These are phyloP conservation scores for Spatula clypeata DNA, from an alignment of 2,797 vertebrate species.

Conservation along the genomic window DNA sequence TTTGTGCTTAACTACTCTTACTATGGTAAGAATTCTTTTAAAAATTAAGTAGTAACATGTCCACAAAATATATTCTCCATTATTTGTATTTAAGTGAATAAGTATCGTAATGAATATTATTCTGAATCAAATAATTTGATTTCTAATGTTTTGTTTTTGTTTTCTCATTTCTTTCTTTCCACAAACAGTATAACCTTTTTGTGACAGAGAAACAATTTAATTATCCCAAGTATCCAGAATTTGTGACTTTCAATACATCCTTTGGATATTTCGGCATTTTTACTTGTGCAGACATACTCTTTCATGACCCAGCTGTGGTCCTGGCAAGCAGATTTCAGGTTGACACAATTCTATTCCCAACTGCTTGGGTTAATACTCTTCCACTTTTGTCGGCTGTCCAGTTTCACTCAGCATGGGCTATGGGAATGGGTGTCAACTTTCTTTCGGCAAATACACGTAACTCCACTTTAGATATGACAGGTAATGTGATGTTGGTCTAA, in stretches of 20 bases:
- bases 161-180: not conserved
- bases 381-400: slow-evolving; percentile 33
- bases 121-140: not conserved
- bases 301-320: slow-evolving; percentile 30
- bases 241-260: slow-evolving; percentile 60
- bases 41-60: not conserved
- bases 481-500: not conserved
- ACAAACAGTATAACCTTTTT: slow-evolving; percentile 73
- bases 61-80: not conserved
- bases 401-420: slow-evolving; percentile 68
- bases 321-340: slow-evolving; percentile 42
- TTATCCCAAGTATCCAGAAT: slow-evolving; percentile 48
- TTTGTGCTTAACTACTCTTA: not conserved
- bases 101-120: not conserved
- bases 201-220: slow-evolving; percentile 67
- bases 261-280: slow-evolving; percentile 78
- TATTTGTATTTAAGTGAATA: not conserved
- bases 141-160: not conserved
- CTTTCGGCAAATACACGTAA: slow-evolving; percentile 61
- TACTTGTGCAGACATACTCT: slow-evolving; percentile 72
- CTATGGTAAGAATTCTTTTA: not conserved
- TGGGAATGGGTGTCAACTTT: slow-evolving; percentile 56
- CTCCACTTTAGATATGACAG: slow-evolving; percentile 41
- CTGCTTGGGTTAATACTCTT: slow-evolving; percentile 48
- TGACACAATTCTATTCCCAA: slow-evolving; percentile 65